Base-by-base conservation (phyloP, 2,113 vertebrate species). In the Hypanus sabinus region DNA sequence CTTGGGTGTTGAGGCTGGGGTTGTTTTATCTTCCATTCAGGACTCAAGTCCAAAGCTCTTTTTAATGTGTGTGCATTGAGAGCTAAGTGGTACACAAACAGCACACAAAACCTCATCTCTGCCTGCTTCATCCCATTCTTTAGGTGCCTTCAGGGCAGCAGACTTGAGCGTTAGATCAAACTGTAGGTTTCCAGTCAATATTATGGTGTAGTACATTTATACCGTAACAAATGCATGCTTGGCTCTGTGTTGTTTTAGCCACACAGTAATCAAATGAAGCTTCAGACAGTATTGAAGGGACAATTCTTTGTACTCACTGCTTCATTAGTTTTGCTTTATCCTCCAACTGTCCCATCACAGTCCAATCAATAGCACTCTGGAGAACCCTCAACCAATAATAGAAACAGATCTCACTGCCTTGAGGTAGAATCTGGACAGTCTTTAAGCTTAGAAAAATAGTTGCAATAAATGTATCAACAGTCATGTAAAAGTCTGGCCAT, bases 311-410 rank as follows among this genome's bases (percentile, higher is more conserved):
- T 94, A 95, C 94, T 95, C 95, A 95, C 95, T 95, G 96, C 95
- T 96, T 96, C 96, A 97, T 97, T 96, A 95, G 96, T 96, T 96
- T 94, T 94, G 94, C 95, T 96, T 96, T 46, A 22, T 96, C 94
- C 0, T 95, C 95, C 0, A 94, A 95, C 94, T 95, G 96, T 95
- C 95, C 95, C 95, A 95, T 96, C 95, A 94, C 95, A 6, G 9
- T 70, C 94, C 95, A 94, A 94, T 95, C 94, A 57, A 96, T 96
- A 96, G 94, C 38, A 33, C 94, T 95, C 95, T 95, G 94, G 94
- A 96, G 96, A 96, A 95, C 95, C 95, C 95, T 94, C 95, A 91
- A 27, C 94, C 94, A 76, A 91, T 96, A 95, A 71, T 96, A 96
- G 96, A 96, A 96, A 96, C 94, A 94, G 96, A 96, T 96, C 96